A percentile compares a stretch with the other conserved stretches of the same genome.
phyloP scores from a whole-genome alignment of 2,888 invertebrate species.

The Cartodere bifasciata region DNA sequence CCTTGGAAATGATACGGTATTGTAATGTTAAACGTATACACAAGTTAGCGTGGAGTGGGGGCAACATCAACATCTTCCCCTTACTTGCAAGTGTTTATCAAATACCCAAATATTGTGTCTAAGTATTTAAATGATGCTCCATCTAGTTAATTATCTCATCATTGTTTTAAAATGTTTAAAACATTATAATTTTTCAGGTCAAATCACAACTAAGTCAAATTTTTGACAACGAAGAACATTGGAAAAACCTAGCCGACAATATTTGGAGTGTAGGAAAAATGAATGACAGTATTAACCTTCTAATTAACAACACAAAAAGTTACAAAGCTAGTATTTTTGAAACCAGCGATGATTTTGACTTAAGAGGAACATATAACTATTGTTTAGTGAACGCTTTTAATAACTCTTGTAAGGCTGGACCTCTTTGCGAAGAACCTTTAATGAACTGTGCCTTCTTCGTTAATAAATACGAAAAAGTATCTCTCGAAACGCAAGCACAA shows the following conservation, averaged over 20 bases:
- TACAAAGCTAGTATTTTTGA: slow-evolving; percentile 48
- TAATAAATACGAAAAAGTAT: slow-evolving; percentile 62
- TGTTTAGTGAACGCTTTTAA: slow-evolving; percentile 77
- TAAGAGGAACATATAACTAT: slow-evolving; percentile 53
- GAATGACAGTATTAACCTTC: slow-evolving; percentile 77
- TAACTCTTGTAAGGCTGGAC: slow-evolving; percentile 76
- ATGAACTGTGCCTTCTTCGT: slow-evolving; percentile 87
- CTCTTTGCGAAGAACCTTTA: slow-evolving; percentile 94
- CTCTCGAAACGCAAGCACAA: slow-evolving; percentile 31
- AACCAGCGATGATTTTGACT: slow-evolving; percentile 34
- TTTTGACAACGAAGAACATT: too few species aligned
- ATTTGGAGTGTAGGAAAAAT: slow-evolving; percentile 91
- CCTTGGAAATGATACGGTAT: too few species aligned
- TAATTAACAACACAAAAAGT: slow-evolving; percentile 66
- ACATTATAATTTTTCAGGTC: too few species aligned
- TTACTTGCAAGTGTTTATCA: too few species aligned
- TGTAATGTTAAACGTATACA: too few species aligned
- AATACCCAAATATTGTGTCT: too few species aligned
- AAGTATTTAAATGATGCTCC: too few species aligned
- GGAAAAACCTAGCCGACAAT: slow-evolving; percentile 37
- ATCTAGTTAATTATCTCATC: too few species aligned
- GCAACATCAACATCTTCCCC: too few species aligned
- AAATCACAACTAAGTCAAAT: too few species aligned
- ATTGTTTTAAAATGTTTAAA: too few species aligned
- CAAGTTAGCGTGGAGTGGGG: too few species aligned